Evolutionary conservation across 2,888 invertebrate genomes (phyloP).

Genomic region (Theretra japonica): DNA sequence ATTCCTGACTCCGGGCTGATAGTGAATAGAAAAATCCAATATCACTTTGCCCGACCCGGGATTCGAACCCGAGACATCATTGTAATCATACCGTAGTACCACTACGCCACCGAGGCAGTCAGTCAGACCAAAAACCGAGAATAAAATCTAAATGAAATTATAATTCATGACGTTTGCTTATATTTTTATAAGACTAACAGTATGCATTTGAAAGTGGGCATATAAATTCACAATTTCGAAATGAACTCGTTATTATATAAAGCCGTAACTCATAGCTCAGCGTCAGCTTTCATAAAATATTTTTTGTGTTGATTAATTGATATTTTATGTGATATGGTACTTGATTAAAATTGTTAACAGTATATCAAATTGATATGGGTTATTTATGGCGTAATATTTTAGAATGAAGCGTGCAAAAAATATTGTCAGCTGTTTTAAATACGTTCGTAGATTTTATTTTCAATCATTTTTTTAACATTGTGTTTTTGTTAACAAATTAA

Average conservation of each 20-base stretch:
- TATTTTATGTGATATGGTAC: background rate
- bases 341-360: slow-evolving; percentile 4
- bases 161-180: background rate
- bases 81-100: too few species aligned
- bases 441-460: too few species aligned
- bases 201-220: background rate
- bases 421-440: too few species aligned
- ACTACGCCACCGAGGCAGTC: too few species aligned
- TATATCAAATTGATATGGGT: background rate
- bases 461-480: too few species aligned
- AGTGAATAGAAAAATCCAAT: too few species aligned
- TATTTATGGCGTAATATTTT: background rate
- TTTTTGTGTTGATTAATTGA: background rate
- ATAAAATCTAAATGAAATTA: background rate
- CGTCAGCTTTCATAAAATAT: slow-evolving; percentile 7
- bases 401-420: too few species aligned
- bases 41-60: too few species aligned
- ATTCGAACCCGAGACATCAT: too few species aligned
- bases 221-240: slow-evolving; percentile 22
- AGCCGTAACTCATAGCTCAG: background rate
- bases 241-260: slow-evolving; percentile 8
- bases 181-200: background rate
- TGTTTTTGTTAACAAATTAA: too few species aligned
- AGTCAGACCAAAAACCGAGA: too few species aligned
- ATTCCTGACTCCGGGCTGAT: too few species aligned